Evolutionary conservation across 2,888 invertebrate genomes (phyloP).

Genomic region (Melinaea marsaeus): DNA sequence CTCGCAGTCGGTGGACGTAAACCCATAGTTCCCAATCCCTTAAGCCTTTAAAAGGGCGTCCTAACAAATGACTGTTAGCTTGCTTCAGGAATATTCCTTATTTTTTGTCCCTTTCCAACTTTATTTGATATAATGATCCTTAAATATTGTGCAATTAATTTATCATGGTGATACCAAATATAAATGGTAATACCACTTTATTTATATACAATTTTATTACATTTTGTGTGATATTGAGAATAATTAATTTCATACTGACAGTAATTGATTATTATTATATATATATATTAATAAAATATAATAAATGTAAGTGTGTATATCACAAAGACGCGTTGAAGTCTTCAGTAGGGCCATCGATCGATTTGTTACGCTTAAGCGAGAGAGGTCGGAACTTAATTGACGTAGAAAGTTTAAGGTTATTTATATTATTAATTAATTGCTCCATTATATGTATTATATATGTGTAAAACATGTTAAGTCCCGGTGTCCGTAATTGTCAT

Average conservation of each 20-base stretch:
- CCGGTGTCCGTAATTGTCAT: too few relatives aligned
- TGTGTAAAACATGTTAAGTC: too few relatives aligned
- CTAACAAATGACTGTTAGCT: conserved; percentile 41
- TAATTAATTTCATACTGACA: too few relatives aligned
- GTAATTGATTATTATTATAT: too few relatives aligned
- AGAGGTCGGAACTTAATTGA: conserved; percentile 51
- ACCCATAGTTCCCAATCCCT: conserved; percentile 48
- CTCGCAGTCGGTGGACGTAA: conserved; percentile 1
- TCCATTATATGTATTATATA: too few relatives aligned
- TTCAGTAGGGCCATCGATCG: conserved; percentile 67
- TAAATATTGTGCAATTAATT: too few relatives aligned
- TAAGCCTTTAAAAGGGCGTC: conserved; percentile 48
- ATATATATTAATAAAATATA: too few relatives aligned
- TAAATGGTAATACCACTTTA: too few relatives aligned
- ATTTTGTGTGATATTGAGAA: too few relatives aligned
- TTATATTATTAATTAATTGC: not conserved
- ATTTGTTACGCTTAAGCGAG: conserved; percentile 55
- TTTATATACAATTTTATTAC: too few relatives aligned
- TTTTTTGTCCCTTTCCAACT: conserved; percentile 9
- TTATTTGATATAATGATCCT: not conserved
- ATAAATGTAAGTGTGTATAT: not conserved
- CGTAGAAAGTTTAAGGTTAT: not conserved
- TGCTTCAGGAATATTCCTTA: conserved; percentile 35
- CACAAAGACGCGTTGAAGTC: conserved; percentile 59
- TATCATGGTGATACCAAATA: too few relatives aligned